Conservation (phyloP, 2,797 vertebrate species). For the Mareca penelope region DNA sequence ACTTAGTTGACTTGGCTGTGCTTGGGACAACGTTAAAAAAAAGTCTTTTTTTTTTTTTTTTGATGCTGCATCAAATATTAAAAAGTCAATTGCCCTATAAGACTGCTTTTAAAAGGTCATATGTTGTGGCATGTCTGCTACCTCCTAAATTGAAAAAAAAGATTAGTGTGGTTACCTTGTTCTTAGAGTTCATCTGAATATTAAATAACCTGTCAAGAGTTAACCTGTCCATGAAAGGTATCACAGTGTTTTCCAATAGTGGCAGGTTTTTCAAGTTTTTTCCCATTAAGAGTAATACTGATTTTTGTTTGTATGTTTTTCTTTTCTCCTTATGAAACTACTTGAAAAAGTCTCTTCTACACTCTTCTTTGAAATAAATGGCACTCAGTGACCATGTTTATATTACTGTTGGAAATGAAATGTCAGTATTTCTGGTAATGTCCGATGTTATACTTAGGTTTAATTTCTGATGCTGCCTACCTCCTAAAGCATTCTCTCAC, state of each 20-base stretch:
- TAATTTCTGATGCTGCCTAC: not conserved
- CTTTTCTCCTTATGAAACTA: not conserved
- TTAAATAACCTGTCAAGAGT: not conserved
- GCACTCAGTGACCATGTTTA: fast-evolving
- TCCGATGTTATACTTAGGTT: not conserved
- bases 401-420: not conserved
- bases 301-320: not conserved
- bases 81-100: not conserved
- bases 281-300: not conserved
- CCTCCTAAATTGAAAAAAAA: not conserved
- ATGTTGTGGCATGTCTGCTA: not conserved
- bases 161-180: not conserved
- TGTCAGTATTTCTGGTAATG: not conserved
- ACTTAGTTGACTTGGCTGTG: not conserved
- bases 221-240: not conserved
- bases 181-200: not conserved
- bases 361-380: not conserved
- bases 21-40: not conserved
- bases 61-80: not conserved
- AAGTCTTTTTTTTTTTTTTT: not conserved
- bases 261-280: not conserved
- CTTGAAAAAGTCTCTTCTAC: not conserved
- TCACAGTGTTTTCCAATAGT: not conserved
- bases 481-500: not conserved
- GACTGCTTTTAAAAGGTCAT: not conserved